These are phyloP conservation scores for Hybognathus amarus DNA, from an alignment of 2,797 vertebrate species.

Conservation along the genomic window DNA sequence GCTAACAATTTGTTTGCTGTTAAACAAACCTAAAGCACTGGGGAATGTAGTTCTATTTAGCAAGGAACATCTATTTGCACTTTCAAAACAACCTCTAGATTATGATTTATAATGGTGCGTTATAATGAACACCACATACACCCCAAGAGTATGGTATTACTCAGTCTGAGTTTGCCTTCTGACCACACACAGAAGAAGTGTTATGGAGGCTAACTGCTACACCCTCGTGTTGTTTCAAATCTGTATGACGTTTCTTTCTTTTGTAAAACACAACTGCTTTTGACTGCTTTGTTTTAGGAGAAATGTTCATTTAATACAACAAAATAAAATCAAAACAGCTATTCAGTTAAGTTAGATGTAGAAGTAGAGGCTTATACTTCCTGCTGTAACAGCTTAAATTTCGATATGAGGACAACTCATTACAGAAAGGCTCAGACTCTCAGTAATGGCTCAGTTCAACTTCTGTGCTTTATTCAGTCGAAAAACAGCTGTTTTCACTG, in stretches of 20 bases:
- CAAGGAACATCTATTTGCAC: background rate
- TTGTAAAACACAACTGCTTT: background rate
- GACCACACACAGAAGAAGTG: background rate
- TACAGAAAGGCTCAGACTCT: conserved; percentile 23
- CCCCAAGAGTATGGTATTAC: background rate
- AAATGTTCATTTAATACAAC: background rate
- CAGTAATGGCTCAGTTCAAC: conserved; percentile 29
- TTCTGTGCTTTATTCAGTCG: conserved; percentile 17
- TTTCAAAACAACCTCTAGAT: conserved; percentile 1
- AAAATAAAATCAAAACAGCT: background rate
- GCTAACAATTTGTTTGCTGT: background rate
- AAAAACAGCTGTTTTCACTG: conserved; percentile 47
- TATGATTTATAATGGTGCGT: background rate
- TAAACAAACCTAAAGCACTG: background rate
- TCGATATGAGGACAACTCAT: conserved; percentile 26
- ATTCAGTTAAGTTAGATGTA: background rate
- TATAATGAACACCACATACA: background rate
- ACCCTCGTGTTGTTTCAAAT: background rate
- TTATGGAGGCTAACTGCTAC: background rate
- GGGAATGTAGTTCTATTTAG: background rate
- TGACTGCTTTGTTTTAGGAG: too few relatives aligned
- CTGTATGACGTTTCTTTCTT: background rate
- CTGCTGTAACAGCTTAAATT: conserved; percentile 25
- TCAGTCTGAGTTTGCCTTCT: background rate
- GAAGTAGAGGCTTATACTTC: background rate